A percentile compares a stretch with the other conserved stretches of the same genome.
Evolutionary conservation across 2,888 invertebrate species (phyloP).

Genomic region (Caenorhabditis drosophilae): DNA sequence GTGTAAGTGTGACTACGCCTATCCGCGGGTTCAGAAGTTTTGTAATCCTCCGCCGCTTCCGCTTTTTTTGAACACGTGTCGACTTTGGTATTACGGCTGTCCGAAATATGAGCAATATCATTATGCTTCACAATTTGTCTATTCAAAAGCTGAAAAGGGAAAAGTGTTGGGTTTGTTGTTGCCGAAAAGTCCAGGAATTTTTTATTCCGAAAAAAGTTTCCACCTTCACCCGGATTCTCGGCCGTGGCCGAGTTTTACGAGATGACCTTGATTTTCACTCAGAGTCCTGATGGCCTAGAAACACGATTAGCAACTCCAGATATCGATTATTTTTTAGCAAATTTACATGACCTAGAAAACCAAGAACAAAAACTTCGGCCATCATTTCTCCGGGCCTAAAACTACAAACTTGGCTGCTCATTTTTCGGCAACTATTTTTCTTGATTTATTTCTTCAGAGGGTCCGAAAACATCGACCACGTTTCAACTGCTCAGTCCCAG

Average conservation of each 20-base stretch:
- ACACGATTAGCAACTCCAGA: no score
- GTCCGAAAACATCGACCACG: conserved; percentile 35
- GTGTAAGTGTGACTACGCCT: conserved; percentile 62
- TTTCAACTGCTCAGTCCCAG: conserved; percentile 42
- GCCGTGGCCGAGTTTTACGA: no score
- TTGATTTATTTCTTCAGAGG: conserved; percentile 34
- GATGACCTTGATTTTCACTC: no score
- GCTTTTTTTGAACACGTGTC: conserved; percentile 60
- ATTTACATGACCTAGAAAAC: no score
- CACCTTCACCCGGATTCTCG: no score
- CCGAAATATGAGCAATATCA: conserved; percentile 62
- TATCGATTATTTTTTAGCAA: no score
- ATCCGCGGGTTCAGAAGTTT: conserved; percentile 60
- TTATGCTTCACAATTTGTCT: conserved; percentile 63
- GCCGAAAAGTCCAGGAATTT: not conserved
- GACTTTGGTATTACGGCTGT: conserved; percentile 61
- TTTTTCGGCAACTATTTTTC: not conserved
- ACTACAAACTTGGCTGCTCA: not conserved
- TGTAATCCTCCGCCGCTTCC: conserved; percentile 64
- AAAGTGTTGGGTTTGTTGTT: conserved; percentile 47
- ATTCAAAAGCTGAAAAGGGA: conserved; percentile 64
- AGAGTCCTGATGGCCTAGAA: no score
- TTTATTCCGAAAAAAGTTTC: not conserved
- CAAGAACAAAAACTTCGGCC: no score
- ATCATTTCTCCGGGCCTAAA: no score